These are phyloP conservation scores for Hirudinaria manillensis DNA, from an alignment of 2,888 invertebrate genomes.

Conservation along the genomic window DNA sequence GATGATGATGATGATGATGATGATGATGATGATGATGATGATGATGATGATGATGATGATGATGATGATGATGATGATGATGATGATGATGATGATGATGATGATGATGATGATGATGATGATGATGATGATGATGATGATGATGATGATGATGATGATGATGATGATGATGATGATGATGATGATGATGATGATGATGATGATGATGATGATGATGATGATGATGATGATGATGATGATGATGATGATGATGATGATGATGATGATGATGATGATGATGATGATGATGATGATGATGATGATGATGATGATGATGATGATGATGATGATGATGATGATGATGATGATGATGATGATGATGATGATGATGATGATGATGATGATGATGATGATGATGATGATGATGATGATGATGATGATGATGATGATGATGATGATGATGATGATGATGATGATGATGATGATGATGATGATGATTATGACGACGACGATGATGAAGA, in stretches of 20 bases:
- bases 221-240: constrained; percentile 29
- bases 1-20: constrained; percentile 28
- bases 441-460: constrained; percentile 21
- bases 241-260: constrained; percentile 27
- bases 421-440: constrained; percentile 26
- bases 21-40: constrained; percentile 28
- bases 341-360: constrained; percentile 27
- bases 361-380: constrained; percentile 26
- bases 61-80: constrained; percentile 27
- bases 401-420: constrained; percentile 30
- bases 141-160: constrained; percentile 30
- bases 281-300: constrained; percentile 23
- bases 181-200: constrained; percentile 28
- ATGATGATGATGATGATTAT: constrained; percentile 21
- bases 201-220: constrained; percentile 28
- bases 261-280: constrained; percentile 21
- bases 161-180: constrained; percentile 29
- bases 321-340: constrained; percentile 28
- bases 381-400: constrained; percentile 26
- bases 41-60: constrained; percentile 28
- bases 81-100: constrained; percentile 27
- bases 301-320: constrained; percentile 21
- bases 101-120: constrained; percentile 9
- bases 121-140: constrained; percentile 18
- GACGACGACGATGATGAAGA: constrained; percentile 16